Percentiles rank a stretch among this genome's conserved stretches.
These are phyloP conservation scores for Lasius platythorax DNA, from an alignment of 2,888 invertebrate genomes.

Conservation along the genomic window DNA sequence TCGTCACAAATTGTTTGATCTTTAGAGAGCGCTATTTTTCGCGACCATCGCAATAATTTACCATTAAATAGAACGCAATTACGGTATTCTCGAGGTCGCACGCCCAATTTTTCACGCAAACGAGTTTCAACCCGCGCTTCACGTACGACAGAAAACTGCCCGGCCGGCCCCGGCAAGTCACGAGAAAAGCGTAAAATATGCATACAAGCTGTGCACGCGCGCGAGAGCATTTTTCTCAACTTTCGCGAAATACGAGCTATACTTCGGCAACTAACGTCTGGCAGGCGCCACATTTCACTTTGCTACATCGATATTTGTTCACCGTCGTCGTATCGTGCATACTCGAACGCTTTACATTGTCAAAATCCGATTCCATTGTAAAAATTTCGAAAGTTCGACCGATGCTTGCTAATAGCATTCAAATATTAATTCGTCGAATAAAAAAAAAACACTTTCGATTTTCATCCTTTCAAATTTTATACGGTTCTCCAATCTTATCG, in stretches of 20 bases:
- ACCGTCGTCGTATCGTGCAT: conserved; percentile 24
- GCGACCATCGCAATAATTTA: conserved; percentile 31
- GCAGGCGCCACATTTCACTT: conserved; percentile 51
- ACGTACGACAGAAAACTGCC: conserved; percentile 15
- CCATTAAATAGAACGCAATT: conserved; percentile 39
- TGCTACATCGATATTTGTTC: conserved; percentile 50
- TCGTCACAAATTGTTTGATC: not conserved
- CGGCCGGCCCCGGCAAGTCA: conserved; percentile 43
- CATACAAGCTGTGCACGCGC: conserved; percentile 50
- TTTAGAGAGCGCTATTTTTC: not conserved
- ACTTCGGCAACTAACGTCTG: conserved; percentile 54
- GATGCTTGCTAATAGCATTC: not conserved
- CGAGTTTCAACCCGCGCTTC: conserved; percentile 37
- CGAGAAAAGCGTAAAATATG: conserved; percentile 49
- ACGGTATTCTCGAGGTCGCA: conserved; percentile 35
- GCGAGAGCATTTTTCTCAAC: conserved; percentile 55
- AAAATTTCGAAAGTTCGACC: not conserved
- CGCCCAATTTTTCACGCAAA: conserved; percentile 48
- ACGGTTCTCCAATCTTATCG: not conserved
- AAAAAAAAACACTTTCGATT: not conserved
- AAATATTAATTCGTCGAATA: not conserved
- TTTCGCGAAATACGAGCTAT: conserved; percentile 52
- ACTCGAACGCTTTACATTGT: not conserved
- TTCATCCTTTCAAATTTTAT: not conserved
- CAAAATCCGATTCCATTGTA: not conserved